A percentile compares a stretch with the other conserved stretches of the same genome.
phyloP scores from a whole-genome alignment of 2,113 vertebrate genomes.

The Lanius collurio region DNA sequence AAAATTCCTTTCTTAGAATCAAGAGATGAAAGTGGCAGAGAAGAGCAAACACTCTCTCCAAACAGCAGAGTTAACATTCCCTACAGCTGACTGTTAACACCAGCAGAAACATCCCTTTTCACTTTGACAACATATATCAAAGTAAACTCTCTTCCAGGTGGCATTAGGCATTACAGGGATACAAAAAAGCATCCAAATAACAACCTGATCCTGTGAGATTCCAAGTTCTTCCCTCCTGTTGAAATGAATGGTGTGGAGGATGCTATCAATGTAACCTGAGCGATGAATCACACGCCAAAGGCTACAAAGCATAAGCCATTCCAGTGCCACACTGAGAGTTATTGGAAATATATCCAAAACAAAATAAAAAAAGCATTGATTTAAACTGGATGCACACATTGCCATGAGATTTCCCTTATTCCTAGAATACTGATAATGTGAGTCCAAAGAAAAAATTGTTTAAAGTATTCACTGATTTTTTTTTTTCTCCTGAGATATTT shows the following conservation, averaged over 20 bases:
- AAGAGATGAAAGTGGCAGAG: not conserved
- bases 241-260: not conserved
- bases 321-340: not conserved
- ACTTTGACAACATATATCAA: not conserved
- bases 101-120: not conserved
- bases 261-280: not conserved
- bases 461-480: not conserved
- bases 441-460: not conserved
- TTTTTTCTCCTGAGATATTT: not conserved
- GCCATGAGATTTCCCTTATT: not conserved
- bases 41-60: not conserved
- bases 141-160: not conserved
- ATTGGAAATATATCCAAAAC: not conserved
- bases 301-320: not conserved
- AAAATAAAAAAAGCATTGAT: accelerated
- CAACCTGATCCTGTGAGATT: not conserved
- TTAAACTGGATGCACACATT: not conserved
- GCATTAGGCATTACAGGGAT: not conserved
- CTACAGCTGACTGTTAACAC: not conserved
- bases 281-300: not conserved
- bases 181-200: not conserved
- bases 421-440: not conserved
- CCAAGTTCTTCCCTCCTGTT: not conserved
- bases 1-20: constrained; percentile 57
- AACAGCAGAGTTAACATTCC: not conserved